Percentiles rank a stretch among this genome's conserved stretches.
phyloP scores from a whole-genome alignment of 2,113 vertebrate species.

The Rhizomys pruinosus region DNA sequence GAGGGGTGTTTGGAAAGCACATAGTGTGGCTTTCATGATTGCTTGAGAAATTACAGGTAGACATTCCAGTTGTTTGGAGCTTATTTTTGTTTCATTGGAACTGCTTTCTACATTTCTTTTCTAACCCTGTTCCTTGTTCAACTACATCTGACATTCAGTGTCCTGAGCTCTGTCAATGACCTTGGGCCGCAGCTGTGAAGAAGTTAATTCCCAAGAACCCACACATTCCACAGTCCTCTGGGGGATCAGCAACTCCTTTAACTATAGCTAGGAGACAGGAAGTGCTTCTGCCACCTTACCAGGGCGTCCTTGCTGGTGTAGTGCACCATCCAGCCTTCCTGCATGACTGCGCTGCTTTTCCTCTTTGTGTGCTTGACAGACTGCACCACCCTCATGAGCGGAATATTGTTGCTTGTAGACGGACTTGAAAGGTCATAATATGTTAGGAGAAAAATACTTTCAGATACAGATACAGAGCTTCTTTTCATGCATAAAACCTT shows the following conservation, averaged over 20 bases:
- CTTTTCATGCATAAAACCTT: slow-evolving; percentile 46
- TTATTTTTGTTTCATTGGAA: slow-evolving; percentile 14
- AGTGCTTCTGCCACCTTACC: slow-evolving; percentile 84
- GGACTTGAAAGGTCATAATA: slow-evolving; percentile 87
- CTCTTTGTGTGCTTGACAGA: slow-evolving; percentile 97
- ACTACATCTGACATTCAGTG: not conserved
- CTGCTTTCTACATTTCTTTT: not conserved
- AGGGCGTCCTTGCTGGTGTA: slow-evolving; percentile 96
- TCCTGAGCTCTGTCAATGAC: not conserved
- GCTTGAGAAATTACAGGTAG: not conserved
- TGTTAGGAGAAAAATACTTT: slow-evolving; percentile 61
- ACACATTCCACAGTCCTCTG: not conserved
- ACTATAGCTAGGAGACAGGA: not conserved
- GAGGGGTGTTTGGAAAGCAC: not conserved
- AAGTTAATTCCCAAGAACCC: not conserved
- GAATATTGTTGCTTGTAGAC: slow-evolving; percentile 98
- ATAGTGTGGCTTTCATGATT: not conserved
- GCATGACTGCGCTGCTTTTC: slow-evolving; percentile 95
- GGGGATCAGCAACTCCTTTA: not conserved
- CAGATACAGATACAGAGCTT: slow-evolving; percentile 47
- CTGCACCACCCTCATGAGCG: slow-evolving; percentile 97
- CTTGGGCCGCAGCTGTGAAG: no score
- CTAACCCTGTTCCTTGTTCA: not conserved
- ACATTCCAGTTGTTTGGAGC: slow-evolving; percentile 28
- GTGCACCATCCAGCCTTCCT: slow-evolving; percentile 99